Conservation (phyloP, 1,140 invertebrate genomes). For the Druon quercuslanigerum region DNA sequence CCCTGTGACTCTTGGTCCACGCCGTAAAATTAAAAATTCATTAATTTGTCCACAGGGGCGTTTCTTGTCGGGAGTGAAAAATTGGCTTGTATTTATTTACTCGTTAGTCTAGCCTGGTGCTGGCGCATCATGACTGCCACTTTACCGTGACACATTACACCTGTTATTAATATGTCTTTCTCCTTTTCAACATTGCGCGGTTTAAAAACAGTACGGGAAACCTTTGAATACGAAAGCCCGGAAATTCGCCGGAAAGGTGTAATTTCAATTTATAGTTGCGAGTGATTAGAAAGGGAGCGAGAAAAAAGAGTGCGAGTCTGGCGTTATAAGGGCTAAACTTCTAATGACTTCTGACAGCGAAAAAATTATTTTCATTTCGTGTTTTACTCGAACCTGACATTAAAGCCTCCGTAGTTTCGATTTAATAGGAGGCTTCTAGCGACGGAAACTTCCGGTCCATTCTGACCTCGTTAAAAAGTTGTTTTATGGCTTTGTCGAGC, state of each 20-base stretch:
- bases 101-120: constrained; percentile 51
- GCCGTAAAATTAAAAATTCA: constrained; percentile 34
- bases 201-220: constrained; percentile 1
- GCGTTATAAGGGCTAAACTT: constrained; percentile 14
- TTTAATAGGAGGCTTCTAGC: constrained; percentile 49
- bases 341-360: constrained; percentile 27
- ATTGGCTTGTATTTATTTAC: constrained; percentile 61
- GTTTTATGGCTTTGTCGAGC: constrained; percentile 32
- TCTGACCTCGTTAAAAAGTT: constrained; percentile 52
- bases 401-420: constrained; percentile 36
- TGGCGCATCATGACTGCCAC: constrained; percentile 29
- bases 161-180: constrained; percentile 48
- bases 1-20: not conserved
- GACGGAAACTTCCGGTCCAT: constrained; percentile 51
- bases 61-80: constrained; percentile 44
- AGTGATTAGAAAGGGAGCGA: not conserved
- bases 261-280: constrained; percentile 12
- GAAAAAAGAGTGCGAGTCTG: constrained; percentile 1
- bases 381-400: constrained; percentile 12
- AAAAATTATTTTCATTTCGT: constrained; percentile 18
- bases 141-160: constrained; percentile 49
- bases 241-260: constrained; percentile 59
- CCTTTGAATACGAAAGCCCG: constrained; percentile 57
- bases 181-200: not conserved
- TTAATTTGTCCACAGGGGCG: constrained; percentile 25